A percentile compares a stretch with the other conserved stretches of the same genome.
These are phyloP conservation scores for Eudasyphora cyanicolor DNA, from an alignment of 2,888 invertebrate genomes.

Conservation along the genomic window DNA sequence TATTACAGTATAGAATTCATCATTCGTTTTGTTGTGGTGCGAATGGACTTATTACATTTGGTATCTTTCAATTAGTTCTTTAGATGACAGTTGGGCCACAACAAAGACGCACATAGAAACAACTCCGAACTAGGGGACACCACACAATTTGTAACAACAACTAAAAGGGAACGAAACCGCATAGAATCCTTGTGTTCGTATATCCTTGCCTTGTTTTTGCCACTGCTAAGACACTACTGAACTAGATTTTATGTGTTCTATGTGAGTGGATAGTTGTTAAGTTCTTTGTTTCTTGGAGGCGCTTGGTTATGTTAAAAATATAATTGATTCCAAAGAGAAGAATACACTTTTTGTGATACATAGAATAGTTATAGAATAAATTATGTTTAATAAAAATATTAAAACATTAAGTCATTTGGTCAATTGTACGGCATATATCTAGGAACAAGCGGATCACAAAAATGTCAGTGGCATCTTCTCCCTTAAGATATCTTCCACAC, in stretches of 20 bases:
- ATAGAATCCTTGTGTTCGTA: background rate
- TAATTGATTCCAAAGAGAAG: too few species aligned
- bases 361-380: too few species aligned
- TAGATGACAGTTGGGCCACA: conserved; percentile 8
- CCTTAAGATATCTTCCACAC: too few species aligned
- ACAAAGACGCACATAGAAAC: too few species aligned
- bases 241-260: background rate
- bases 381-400: too few species aligned
- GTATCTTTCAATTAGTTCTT: conserved; percentile 53
- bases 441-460: too few species aligned
- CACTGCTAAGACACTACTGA: background rate
- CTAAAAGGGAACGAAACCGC: background rate
- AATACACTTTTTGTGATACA: too few species aligned
- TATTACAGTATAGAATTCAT: conserved; percentile 24
- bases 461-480: too few species aligned
- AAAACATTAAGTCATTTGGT: too few species aligned
- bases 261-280: background rate
- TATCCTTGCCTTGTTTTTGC: background rate
- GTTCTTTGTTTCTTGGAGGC: background rate
- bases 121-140: background rate
- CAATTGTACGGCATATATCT: too few species aligned
- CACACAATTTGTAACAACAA: background rate
- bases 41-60: conserved; percentile 51
- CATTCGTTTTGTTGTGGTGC: conserved; percentile 45
- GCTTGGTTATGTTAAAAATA: too few species aligned